Evolutionary conservation across 2,888 invertebrate species (phyloP), one percentile per base, ranked within the genome.

Genomic region (Epinotia bilunana): DNA sequence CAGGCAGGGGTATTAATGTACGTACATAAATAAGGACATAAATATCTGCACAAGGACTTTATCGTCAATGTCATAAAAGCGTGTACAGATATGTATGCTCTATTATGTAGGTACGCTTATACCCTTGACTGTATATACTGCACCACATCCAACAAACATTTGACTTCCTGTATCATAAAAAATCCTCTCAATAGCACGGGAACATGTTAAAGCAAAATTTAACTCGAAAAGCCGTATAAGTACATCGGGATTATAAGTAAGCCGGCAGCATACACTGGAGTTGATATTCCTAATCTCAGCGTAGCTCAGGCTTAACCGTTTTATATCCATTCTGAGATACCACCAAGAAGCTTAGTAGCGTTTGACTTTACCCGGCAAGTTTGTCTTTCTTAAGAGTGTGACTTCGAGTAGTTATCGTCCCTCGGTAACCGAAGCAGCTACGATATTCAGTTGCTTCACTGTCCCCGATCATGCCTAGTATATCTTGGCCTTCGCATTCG

Each of bases 341-440:
- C 81, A 82, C 82, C 79, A 78, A 80, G 76, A 57, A 79, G 81
- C 81, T 87, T 82, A 81, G 77, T 67, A 67, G 71, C 75, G 75
- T 68, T 74, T 72, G 75, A 75, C 71, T 69, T 74, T 62, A 63
- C 74, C 72, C 72, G 60, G 57, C 74, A 83, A 85, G 81, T 84
- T 86, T 82, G 79, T 80, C 78, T 82, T 81, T 69, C 79, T 80
- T 80, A 78, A 83, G 80, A 82, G 80, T 77, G 77, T 78, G 79
- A 82, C 83, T 80, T 78, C 64, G 76, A 78, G 78, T 79, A 78
- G 82, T 81, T 84, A 83, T 83, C 80, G 80, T 75, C 80, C 74
- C 80, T 83, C 80, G 78, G 78, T 69, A 80, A 80, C 78, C 78
- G 78, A 60, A 76, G 78, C 13, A 49, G 53, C 53, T n/a, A 13